Conservation (phyloP, 2,888 invertebrate species). For the Metalampra italica region DNA sequence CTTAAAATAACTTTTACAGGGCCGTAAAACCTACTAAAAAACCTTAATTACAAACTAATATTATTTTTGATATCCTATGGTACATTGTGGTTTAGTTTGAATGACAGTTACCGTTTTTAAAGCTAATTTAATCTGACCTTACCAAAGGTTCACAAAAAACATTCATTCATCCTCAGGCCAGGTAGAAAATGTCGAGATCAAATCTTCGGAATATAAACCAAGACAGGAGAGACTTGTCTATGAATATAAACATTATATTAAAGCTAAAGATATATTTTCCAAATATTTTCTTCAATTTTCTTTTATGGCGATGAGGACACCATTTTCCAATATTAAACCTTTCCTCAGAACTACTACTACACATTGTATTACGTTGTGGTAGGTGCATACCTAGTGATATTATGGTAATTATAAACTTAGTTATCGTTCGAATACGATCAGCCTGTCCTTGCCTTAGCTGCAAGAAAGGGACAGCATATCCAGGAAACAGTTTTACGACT, state of each 20-base stretch:
- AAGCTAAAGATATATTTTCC: too few relatives aligned
- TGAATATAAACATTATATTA: background rate
- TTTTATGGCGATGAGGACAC: too few relatives aligned
- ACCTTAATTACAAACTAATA: too few relatives aligned
- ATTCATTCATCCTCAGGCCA: background rate
- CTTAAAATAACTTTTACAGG: too few relatives aligned
- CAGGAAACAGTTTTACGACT: conserved; percentile 6
- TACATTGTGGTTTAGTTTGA: too few relatives aligned
- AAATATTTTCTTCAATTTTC: too few relatives aligned
- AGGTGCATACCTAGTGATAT: conserved; percentile 1
- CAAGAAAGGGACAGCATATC: conserved; percentile 9
- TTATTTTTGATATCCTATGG: too few relatives aligned
- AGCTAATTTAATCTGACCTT: conserved; percentile 6
- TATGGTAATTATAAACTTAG: conserved; percentile 6
- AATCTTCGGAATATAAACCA: conserved; percentile 14
- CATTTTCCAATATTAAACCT: too few relatives aligned
- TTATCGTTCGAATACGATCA: conserved; percentile 5
- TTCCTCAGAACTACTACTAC: too few relatives aligned
- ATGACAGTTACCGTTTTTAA: background rate
- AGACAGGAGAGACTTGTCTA: background rate
- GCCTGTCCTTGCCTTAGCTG: conserved; percentile 2
- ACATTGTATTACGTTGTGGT: background rate
- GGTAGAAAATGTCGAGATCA: conserved; percentile 33
- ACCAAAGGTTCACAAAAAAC: background rate
- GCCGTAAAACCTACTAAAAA: too few relatives aligned